Evolutionary conservation across 2,113 vertebrate genomes (phyloP).

Genomic region (Tachuris rubrigastra): DNA sequence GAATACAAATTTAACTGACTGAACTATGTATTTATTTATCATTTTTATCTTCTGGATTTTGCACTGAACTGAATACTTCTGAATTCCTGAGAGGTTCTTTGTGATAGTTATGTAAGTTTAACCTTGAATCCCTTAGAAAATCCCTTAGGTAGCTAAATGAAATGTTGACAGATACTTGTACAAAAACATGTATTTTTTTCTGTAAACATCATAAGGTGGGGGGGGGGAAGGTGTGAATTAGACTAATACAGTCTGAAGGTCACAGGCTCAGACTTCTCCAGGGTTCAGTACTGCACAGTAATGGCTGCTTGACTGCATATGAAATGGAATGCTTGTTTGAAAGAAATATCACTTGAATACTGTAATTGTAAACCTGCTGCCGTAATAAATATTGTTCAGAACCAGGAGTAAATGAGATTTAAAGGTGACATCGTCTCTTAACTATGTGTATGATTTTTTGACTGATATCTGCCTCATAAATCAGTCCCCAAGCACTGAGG

Average conservation of each 20-base stretch:
- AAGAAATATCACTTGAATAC: not conserved
- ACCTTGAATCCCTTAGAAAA: not conserved
- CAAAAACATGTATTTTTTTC: not conserved
- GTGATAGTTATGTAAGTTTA: not conserved
- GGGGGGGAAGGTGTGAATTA: not conserved
- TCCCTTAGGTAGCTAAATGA: not conserved
- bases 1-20: not conserved
- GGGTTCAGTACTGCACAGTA: not conserved
- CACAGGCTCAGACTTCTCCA: not conserved
- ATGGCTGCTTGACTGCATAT: not conserved
- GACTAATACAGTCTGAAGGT: not conserved
- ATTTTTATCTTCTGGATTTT: not conserved
- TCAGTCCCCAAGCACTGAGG: not conserved
- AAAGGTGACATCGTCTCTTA: not conserved
- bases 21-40: not conserved
- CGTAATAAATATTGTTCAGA: not conserved
- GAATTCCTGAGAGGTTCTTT: not conserved
- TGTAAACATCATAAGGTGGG: not conserved
- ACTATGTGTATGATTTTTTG: not conserved
- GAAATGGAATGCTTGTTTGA: not conserved
- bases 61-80: not conserved
- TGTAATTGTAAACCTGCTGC: not conserved
- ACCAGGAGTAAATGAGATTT: not conserved
- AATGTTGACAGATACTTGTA: not conserved
- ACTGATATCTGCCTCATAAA: not conserved